Evolutionary conservation across 1,140 invertebrate species (phyloP).

Genomic region (Nilaparvata lugens): DNA sequence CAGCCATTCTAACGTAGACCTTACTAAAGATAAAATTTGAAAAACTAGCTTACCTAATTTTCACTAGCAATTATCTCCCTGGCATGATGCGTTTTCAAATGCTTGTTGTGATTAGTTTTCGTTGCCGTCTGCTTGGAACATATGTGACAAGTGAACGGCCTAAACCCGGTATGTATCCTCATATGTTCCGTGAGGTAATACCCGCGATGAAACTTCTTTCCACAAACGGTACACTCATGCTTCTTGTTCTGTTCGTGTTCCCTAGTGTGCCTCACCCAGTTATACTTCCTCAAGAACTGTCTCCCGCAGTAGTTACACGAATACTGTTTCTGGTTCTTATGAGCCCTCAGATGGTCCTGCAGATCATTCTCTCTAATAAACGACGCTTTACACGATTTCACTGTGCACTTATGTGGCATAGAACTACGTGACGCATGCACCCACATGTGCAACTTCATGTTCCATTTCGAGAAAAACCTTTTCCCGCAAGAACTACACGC

Average conservation of each 20-base stretch:
- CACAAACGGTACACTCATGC: slow-evolving; percentile 79
- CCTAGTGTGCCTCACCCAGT: slow-evolving; percentile 79
- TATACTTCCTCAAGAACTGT: slow-evolving; percentile 87
- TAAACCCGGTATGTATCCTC: slow-evolving; percentile 71
- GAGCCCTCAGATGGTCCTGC: slow-evolving; percentile 73
- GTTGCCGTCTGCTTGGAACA: slow-evolving; percentile 79
- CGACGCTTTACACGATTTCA: slow-evolving; percentile 63
- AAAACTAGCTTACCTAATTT: too few species aligned
- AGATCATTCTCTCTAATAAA: slow-evolving; percentile 71
- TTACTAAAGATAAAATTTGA: too few species aligned
- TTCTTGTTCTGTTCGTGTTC: slow-evolving; percentile 85
- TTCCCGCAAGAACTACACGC: slow-evolving; percentile 76
- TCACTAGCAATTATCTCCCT: slow-evolving; percentile 74
- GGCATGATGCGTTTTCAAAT: slow-evolving; percentile 78
- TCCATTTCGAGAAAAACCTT: slow-evolving; percentile 79
- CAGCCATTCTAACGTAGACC: too few species aligned
- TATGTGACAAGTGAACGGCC: slow-evolving; percentile 74
- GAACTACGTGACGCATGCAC: slow-evolving; percentile 72
- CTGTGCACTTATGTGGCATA: slow-evolving; percentile 71
- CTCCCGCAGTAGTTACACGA: slow-evolving; percentile 90
- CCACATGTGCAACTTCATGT: slow-evolving; percentile 79
- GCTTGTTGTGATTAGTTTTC: slow-evolving; percentile 82
- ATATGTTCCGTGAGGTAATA: slow-evolving; percentile 82
- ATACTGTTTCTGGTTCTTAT: slow-evolving; percentile 69
- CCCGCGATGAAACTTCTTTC: slow-evolving; percentile 74